phyloP scores from a whole-genome alignment of 2,888 invertebrate species.

The Phanerotoma sp. region DNA sequence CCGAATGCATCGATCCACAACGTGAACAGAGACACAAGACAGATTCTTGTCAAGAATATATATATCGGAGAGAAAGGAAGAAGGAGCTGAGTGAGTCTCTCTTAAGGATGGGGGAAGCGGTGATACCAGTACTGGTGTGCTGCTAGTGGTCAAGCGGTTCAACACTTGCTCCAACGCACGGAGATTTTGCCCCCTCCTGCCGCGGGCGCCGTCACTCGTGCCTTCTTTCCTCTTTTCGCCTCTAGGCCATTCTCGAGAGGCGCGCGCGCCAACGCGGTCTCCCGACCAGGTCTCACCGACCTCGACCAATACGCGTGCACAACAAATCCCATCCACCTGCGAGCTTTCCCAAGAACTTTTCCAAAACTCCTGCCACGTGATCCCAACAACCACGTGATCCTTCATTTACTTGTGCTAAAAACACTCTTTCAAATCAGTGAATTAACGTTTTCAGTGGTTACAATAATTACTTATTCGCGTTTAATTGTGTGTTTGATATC shows the following conservation, averaged over 20 bases:
- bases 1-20: not conserved
- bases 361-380: slow-evolving; percentile 38
- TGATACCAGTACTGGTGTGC: slow-evolving; percentile 57
- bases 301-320: slow-evolving; percentile 44
- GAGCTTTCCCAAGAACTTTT: slow-evolving; percentile 40
- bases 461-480: not conserved
- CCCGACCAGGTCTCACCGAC: slow-evolving; percentile 35
- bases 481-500: too few relatives aligned
- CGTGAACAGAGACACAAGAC: not conserved
- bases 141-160: slow-evolving; percentile 48
- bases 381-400: slow-evolving; percentile 22
- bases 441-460: not conserved
- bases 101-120: slow-evolving; percentile 59
- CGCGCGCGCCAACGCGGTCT: slow-evolving; percentile 55
- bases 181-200: slow-evolving; percentile 48
- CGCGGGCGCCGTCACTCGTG: slow-evolving; percentile 54
- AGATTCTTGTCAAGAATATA: not conserved
- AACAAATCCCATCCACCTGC: slow-evolving; percentile 7
- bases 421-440: not conserved
- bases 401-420: not conserved
- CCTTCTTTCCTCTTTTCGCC: slow-evolving; percentile 60
- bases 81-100: slow-evolving; percentile 54
- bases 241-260: slow-evolving; percentile 60
- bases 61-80: slow-evolving; percentile 13
- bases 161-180: slow-evolving; percentile 43